Conservation (phyloP, 2,797 vertebrate genomes). For the Australoheros facetus region DNA sequence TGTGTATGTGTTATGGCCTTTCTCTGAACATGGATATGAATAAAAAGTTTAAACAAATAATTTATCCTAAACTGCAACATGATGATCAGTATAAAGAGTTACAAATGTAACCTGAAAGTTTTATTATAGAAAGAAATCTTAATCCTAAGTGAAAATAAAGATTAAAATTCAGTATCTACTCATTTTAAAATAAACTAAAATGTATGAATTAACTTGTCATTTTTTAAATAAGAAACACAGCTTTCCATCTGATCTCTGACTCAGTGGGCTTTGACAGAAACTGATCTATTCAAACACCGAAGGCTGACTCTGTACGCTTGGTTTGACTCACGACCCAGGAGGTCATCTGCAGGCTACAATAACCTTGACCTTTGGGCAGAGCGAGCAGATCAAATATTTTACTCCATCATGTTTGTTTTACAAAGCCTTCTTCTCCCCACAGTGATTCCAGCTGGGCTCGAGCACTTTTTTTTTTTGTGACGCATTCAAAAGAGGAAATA, state of each 20-base stretch:
- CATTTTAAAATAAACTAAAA: conserved; percentile 10
- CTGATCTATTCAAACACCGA: conserved; percentile 19
- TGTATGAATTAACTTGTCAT: conserved; percentile 1
- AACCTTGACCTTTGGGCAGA: conserved; percentile 78
- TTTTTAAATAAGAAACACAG: conserved; percentile 11
- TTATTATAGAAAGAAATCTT: neutral
- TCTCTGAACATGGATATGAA: too few species aligned
- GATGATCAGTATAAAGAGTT: neutral
- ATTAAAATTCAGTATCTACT: neutral
- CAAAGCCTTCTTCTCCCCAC: conserved; percentile 76
- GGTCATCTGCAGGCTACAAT: conserved; percentile 75
- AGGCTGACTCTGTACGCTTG: conserved; percentile 50
- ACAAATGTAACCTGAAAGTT: neutral
- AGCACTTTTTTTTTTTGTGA: conserved; percentile 71
- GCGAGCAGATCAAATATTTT: conserved; percentile 75
- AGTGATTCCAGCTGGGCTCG: conserved; percentile 79
- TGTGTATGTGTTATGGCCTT: neutral
- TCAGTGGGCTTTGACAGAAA: conserved; percentile 31
- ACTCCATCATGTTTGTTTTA: conserved; percentile 76
- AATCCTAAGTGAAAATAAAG: neutral
- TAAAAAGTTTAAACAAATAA: too few species aligned
- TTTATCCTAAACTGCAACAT: neutral
- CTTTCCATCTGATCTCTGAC: neutral
- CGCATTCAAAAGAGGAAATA: conserved; percentile 76
- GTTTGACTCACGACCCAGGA: conserved; percentile 71